A percentile compares a stretch with the other conserved stretches of the same genome.
These are phyloP conservation scores for Tylochromis polylepis DNA, from an alignment of 2,113 vertebrate genomes.

Conservation along the genomic window DNA sequence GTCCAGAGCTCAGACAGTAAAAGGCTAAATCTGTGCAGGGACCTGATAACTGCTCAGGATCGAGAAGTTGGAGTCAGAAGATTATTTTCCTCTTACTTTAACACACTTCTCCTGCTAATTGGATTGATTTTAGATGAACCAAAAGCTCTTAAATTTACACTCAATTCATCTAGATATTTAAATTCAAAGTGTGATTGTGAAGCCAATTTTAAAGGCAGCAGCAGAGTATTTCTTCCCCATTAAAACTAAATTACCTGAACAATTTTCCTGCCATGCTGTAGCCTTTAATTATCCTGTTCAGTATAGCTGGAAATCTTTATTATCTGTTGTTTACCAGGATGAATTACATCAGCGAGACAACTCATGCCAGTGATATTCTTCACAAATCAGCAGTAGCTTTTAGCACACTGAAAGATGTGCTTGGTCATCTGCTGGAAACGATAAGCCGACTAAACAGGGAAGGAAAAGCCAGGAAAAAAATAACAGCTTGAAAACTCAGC, in stretches of 20 bases:
- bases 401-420: background rate
- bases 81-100: background rate
- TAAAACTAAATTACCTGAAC: background rate
- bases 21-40: background rate
- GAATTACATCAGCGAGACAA: background rate
- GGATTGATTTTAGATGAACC: background rate
- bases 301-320: background rate
- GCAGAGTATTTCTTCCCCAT: background rate
- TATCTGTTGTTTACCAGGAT: background rate
- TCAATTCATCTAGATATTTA: background rate
- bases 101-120: background rate
- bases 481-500: background rate
- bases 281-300: background rate
- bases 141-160: background rate
- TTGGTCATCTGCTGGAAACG: background rate
- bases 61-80: background rate
- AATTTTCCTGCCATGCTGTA: background rate
- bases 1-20: conserved; percentile 21
- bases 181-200: background rate
- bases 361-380: background rate
- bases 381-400: conserved; percentile 3
- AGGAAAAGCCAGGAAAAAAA: background rate
- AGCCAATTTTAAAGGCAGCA: background rate
- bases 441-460: conserved; percentile 10
- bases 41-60: conserved; percentile 10